Evolutionary conservation across 1,140 invertebrate genomes (phyloP), one percentile per base, ranked within the genome.

Genomic region (Drosophila simulans): DNA sequence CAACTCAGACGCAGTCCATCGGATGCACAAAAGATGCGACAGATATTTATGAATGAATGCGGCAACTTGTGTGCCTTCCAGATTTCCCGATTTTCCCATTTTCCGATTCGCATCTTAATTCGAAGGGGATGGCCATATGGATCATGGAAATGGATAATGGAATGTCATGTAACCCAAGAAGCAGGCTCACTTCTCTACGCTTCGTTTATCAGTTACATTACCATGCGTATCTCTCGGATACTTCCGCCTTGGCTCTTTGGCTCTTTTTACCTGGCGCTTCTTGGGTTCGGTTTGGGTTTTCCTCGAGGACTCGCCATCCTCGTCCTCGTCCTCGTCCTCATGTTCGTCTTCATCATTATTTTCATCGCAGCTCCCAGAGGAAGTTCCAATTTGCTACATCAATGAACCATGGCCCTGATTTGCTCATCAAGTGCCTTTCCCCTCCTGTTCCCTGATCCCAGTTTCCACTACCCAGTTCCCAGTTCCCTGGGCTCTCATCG

Each of bases 341-440:
- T 55, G 42, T 42, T 45, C 42, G 51, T 66, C 55, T 25, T 54
- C 55, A 40, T 69, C 54, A 72, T 55, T 22, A 56, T 45, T 31
- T 52, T 75, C 52, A 72, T 66, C 55, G 63, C 53, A 49, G 64
- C 60, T 90, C 82, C 77, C 86, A 86, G 66, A 90, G 89, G 89
- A 91, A 89, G 89, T 91, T 82, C 74, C 89, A 91, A 91, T 91
- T 91, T 91, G 89, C 70, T 81, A 79, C 89, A 80, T 91, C 84
- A 91, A 91, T 91, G 89, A 91, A 91, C 84, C 84, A 64, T 88
- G 82, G 37, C 63, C 57, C 63, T 77, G 77, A 86, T 86, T 77
- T 79, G 64, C 60, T 72, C 77, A 75, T 77, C 59, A 86, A 74
- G 82, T 70, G 70, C 49, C 51, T 51, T 31, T 53, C 40, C 59